Evolutionary conservation across 2,113 vertebrate genomes (phyloP), one percentile per base, ranked within the genome.

Genomic region (Apodemus speciosus): DNA sequence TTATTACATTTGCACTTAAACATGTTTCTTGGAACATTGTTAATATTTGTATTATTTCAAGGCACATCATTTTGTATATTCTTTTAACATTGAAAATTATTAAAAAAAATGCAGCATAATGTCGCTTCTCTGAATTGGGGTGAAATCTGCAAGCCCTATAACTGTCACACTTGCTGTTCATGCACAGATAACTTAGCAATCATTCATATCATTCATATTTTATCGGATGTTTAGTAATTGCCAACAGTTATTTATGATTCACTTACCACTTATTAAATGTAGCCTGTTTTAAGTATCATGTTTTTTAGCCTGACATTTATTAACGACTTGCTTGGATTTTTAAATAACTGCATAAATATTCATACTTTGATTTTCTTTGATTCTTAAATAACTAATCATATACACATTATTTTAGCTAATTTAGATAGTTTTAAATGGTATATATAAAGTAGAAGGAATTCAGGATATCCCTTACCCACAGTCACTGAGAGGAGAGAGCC

Each of bases 251-350:
- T 58, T 62, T 94, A 2, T 40, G 15, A 18, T 89, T n/a, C 8
- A 46, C 16, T 68, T 72, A 53, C 80, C 25, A 92, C 25, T 66
- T 92, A 46, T 58, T 58, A 94, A 64, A 92, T 35, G 81, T 84
- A 35, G 18, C 30, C 1, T 32, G 25, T 46, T 66, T 84, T 66
- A 21, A 66, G 21, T 4, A 64, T 32, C 13, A 38, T 38, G 14
- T 3, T 25, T 68, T 56, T 80, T 56, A 4, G 43, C 58, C 46
- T 86, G 2, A 30, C 43, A 35, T 89, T 75, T 79, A 68, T 49
- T 40, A 76, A 88, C 88, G 93, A 85, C 56, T 64, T 23, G 8
- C 68, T 20, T 72, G 56, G 60, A 60, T 62, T 9, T 43, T 43
- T 81, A 30, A 75, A 75, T 53, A 43, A 72, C 69, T 62, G 53